Evolutionary conservation across 1,140 invertebrate genomes (phyloP).

Genomic region (Drosophila tani): DNA sequence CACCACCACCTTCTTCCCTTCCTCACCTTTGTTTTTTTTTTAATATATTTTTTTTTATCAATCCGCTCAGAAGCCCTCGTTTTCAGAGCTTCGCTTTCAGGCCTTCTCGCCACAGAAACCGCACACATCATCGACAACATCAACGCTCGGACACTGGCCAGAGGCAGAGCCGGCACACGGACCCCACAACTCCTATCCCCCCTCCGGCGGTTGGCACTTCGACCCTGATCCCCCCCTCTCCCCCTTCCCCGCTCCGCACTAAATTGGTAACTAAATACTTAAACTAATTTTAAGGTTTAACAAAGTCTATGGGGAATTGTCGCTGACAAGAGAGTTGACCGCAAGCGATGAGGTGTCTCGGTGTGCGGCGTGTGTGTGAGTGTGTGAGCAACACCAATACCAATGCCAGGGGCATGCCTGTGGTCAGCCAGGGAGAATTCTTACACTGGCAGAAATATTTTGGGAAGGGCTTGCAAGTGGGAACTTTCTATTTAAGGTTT

Average conservation of each 20-base stretch:
- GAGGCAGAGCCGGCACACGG: slow-evolving; percentile 12
- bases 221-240: slow-evolving; percentile 23
- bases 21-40: no score
- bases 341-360: slow-evolving; percentile 68
- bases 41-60: background rate
- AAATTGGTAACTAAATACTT: slow-evolving; percentile 84
- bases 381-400: slow-evolving; percentile 8
- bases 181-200: background rate
- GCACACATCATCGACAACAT: slow-evolving; percentile 48
- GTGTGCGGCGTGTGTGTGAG: slow-evolving; percentile 11
- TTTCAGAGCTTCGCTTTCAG: slow-evolving; percentile 1
- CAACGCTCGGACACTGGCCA: slow-evolving; percentile 32
- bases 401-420: slow-evolving; percentile 51
- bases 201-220: slow-evolving; percentile 24
- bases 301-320: slow-evolving; percentile 75
- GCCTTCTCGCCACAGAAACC: slow-evolving; percentile 45
- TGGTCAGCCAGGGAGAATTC: slow-evolving; percentile 43
- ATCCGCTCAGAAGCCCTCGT: slow-evolving; percentile 10
- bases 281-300: slow-evolving; percentile 84
- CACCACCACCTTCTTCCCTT: no score
- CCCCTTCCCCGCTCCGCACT: slow-evolving; percentile 22
- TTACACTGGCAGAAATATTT: background rate
- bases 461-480: background rate
- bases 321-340: slow-evolving; percentile 64
- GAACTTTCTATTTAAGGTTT: background rate